phyloP scores from a whole-genome alignment of 2,113 vertebrate species.

The Menidia beryllina region DNA sequence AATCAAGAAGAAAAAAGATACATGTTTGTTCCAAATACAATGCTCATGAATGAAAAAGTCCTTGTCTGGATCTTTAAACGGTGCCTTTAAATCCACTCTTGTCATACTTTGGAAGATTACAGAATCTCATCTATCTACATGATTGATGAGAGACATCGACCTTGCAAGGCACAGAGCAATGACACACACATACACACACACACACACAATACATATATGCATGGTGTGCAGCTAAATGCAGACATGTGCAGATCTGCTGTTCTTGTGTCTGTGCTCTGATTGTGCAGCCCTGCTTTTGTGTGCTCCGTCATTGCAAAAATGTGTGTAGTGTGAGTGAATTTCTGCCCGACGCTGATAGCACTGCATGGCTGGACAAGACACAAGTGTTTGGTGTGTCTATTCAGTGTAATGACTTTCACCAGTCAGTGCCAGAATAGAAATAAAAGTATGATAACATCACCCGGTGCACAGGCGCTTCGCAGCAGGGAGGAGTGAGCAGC shows the following conservation, averaged over 20 bases:
- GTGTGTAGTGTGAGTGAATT: conserved; percentile 1
- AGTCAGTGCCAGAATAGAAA: conserved; percentile 9
- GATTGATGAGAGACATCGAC: conserved; percentile 52
- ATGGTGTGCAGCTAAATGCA: conserved; percentile 1
- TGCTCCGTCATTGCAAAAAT: background rate
- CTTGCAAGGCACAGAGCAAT: conserved; percentile 39
- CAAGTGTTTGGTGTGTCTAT: background rate
- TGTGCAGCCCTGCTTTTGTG: background rate
- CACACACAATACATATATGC: too few relatives aligned
- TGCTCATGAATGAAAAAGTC: conserved; percentile 25
- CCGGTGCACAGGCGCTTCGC: background rate
- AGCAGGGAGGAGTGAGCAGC: background rate
- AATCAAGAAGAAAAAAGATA: conserved; percentile 10
- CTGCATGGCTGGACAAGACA: background rate
- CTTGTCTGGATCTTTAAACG: conserved; percentile 33
- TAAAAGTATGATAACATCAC: conserved; percentile 1
- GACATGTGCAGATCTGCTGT: background rate
- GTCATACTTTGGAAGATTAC: conserved; percentile 53
- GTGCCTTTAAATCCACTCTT: conserved; percentile 14
- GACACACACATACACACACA: background rate
- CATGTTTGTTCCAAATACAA: background rate
- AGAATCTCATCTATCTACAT: conserved; percentile 27
- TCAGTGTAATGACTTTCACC: conserved; percentile 15
- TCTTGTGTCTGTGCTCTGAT: background rate
- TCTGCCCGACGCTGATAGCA: conserved; percentile 11